Percentiles rank a stretch among this genome's conserved stretches.
phyloP scores from a whole-genome alignment of 2,797 vertebrate genomes.

The Coreius guichenoti region DNA sequence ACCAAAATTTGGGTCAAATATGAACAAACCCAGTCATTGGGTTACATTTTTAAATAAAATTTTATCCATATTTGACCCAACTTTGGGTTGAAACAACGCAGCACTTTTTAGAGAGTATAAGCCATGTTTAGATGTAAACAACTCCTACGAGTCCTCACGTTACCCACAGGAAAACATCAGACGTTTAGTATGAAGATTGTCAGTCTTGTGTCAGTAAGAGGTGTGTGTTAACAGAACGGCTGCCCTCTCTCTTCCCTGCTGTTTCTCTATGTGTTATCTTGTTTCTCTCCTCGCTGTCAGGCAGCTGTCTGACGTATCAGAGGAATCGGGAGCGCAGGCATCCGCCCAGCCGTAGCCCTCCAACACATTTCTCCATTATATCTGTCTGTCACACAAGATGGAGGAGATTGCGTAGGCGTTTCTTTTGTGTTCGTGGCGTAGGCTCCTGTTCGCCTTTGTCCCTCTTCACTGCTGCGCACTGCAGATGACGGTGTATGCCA shows the following conservation, averaged over 20 bases:
- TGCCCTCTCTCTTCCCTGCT: constrained; percentile 10
- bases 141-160: background rate
- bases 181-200: background rate
- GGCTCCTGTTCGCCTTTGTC: constrained; percentile 47
- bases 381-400: constrained; percentile 61
- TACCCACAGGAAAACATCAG: background rate
- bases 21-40: too few relatives aligned
- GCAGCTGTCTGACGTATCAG: constrained; percentile 60
- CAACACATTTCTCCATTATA: constrained; percentile 59
- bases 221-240: constrained; percentile 41
- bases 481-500: constrained; percentile 54
- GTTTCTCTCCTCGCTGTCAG: constrained; percentile 67
- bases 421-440: constrained; percentile 52
- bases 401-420: constrained; percentile 61
- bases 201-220: constrained; percentile 32
- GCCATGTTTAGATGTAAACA: too few relatives aligned
- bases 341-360: constrained; percentile 39
- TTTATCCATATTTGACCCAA: too few relatives aligned
- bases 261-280: constrained; percentile 61
- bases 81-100: too few relatives aligned
- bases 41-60: too few relatives aligned
- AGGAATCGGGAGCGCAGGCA: constrained; percentile 30
- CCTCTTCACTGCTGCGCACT: constrained; percentile 39
- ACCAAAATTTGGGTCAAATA: too few relatives aligned
- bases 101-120: background rate